These are phyloP conservation scores for Dendroctonus valens DNA, from an alignment of 1,140 invertebrate species.

Conservation along the genomic window DNA sequence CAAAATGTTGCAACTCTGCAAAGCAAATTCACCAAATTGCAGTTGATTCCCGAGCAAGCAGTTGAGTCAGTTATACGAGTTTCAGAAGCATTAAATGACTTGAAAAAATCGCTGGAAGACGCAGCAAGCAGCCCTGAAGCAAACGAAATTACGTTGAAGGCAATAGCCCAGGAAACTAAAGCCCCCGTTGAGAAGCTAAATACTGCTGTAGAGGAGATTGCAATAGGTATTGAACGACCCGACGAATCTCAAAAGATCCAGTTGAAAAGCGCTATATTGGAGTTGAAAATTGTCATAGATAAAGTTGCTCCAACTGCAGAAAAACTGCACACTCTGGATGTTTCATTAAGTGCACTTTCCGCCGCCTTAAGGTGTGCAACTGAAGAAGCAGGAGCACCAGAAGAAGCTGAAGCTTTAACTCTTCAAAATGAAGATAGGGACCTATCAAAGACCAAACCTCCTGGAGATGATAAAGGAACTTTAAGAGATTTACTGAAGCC, in stretches of 20 bases:
- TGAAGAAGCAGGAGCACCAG: slow-evolving; percentile 8
- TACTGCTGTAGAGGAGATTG: neutral
- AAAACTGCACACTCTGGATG: slow-evolving; percentile 7
- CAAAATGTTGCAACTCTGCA: neutral
- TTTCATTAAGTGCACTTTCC: slow-evolving; percentile 21
- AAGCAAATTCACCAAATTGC: neutral
- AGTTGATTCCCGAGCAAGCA: slow-evolving; percentile 1
- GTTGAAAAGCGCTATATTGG: slow-evolving; percentile 17
- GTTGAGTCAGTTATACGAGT: slow-evolving; percentile 6
- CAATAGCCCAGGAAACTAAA: slow-evolving; percentile 12
- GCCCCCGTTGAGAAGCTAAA: slow-evolving; percentile 8
- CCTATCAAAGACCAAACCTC: too few relatives aligned
- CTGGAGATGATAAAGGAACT: too few relatives aligned
- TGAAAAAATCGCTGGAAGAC: slow-evolving; percentile 7
- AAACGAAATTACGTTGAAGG: neutral
- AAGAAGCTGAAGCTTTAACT: slow-evolving; percentile 5
- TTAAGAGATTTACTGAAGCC: neutral
- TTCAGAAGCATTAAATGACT: slow-evolving; percentile 1
- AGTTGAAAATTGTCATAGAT: slow-evolving; percentile 30
- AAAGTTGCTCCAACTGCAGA: slow-evolving; percentile 2
- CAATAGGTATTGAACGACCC: slow-evolving; percentile 1
- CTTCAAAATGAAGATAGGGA: neutral
- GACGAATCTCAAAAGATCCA: slow-evolving; percentile 7
- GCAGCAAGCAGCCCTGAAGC: neutral
- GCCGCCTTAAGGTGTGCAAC: slow-evolving; percentile 1